phyloP scores from a whole-genome alignment of 2,797 vertebrate species.

The Perodicticus potto region DNA sequence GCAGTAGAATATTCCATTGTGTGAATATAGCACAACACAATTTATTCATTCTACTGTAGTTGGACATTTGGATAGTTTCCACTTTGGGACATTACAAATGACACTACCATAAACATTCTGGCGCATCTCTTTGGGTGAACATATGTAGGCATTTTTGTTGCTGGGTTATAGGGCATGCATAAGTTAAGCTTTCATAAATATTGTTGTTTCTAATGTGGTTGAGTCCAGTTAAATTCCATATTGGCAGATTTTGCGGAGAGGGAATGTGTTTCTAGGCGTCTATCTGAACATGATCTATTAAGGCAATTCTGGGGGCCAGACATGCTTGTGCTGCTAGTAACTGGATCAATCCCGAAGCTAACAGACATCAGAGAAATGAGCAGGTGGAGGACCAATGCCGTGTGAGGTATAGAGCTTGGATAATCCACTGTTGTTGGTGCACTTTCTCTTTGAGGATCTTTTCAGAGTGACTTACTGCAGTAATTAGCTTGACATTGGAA shows the following conservation, averaged over 20 bases:
- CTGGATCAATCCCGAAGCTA: not conserved
- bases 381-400: not conserved
- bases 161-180: not conserved
- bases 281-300: conserved; percentile 16
- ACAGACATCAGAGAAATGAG: not conserved
- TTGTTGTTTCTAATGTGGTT: conserved; percentile 35
- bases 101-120: conserved; percentile 11
- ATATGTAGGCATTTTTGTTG: conserved; percentile 42
- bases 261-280: conserved; percentile 6
- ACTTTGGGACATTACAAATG: conserved; percentile 18
- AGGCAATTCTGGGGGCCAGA: not conserved
- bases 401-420: not conserved
- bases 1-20: not conserved
- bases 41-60: not conserved
- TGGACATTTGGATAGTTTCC: conserved; percentile 46
- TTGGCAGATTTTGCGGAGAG: conserved; percentile 24
- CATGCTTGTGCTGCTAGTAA: not conserved
- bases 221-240: conserved; percentile 12
- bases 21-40: not conserved
- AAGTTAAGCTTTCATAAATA: conserved; percentile 61
- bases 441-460: not conserved
- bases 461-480: not conserved
- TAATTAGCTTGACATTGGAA: conserved; percentile 32
- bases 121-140: conserved; percentile 20
- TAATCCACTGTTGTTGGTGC: not conserved